Conservation (phyloP, 1,140 invertebrate species). For the Nephila pilipes region DNA sequence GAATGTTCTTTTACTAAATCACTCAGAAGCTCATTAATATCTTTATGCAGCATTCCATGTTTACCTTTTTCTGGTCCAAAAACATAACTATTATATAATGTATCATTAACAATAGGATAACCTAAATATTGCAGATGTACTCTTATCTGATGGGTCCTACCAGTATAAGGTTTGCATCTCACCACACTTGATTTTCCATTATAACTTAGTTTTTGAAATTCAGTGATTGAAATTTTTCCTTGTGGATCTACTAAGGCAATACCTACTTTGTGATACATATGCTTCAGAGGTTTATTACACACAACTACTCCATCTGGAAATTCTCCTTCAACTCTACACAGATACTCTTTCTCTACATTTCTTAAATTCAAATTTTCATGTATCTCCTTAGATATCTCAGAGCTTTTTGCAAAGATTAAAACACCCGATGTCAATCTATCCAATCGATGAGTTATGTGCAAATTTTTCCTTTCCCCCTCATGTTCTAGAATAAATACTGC, state of each 20-base stretch:
- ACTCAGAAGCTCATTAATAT: neutral
- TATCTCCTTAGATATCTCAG: constrained; percentile 94
- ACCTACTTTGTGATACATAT: constrained; percentile 96
- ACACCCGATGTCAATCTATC: constrained; percentile 87
- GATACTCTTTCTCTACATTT: constrained; percentile 96
- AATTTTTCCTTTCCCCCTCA: constrained; percentile 95
- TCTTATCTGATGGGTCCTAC: constrained; percentile 98
- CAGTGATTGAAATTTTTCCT: constrained; percentile 94
- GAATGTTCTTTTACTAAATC: constrained; percentile 31
- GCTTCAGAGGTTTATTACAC: constrained; percentile 95
- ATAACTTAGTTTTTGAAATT: constrained; percentile 91
- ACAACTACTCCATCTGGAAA: constrained; percentile 93
- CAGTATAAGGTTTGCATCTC: constrained; percentile 91
- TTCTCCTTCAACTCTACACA: constrained; percentile 96
- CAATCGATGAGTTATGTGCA: constrained; percentile 85
- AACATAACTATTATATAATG: constrained; percentile 91
- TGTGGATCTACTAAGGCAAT: constrained; percentile 93
- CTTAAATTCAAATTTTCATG: constrained; percentile 95
- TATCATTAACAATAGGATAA: constrained; percentile 98
- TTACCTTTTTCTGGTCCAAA: constrained; percentile 96
- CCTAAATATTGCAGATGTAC: constrained; percentile 97
- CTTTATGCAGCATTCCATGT: constrained; percentile 84
- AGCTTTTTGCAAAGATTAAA: constrained; percentile 95
- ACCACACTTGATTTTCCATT: constrained; percentile 96
- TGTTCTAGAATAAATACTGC: constrained; percentile 97